Conservation (phyloP, 2,888 invertebrate genomes). For the Catocala nupta region DNA sequence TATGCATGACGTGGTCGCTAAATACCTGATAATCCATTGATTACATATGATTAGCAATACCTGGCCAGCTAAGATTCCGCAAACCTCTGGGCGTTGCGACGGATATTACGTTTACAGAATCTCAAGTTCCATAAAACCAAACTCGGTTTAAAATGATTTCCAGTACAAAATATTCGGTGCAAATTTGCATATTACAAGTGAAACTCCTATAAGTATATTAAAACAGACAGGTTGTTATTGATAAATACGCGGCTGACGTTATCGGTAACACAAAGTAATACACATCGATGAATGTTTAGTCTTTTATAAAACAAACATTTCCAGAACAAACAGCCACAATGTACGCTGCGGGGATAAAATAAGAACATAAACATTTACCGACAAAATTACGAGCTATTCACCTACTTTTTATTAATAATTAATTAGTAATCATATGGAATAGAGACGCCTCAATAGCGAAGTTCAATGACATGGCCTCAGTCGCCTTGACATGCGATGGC, state of each 20-base stretch:
- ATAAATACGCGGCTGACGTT: slow-evolving; percentile 9
- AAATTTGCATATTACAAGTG: background rate
- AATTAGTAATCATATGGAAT: slow-evolving; percentile 4
- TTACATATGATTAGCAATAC: too few species aligned
- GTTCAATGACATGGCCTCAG: slow-evolving; percentile 52
- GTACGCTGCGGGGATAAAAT: background rate
- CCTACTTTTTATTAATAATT: background rate
- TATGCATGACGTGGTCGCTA: too few species aligned
- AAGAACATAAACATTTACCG: slow-evolving; percentile 2
- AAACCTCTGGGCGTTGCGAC: too few species aligned
- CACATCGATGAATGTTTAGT: background rate
- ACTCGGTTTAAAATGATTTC: background rate
- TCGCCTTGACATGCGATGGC: slow-evolving; percentile 43
- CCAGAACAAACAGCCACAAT: background rate
- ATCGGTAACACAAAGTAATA: slow-evolving; percentile 8
- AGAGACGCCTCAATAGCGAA: slow-evolving; percentile 23
- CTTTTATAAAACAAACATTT: background rate
- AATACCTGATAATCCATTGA: too few species aligned
- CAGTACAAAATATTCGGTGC: background rate
- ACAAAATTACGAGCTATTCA: background rate
- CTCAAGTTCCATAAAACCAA: background rate
- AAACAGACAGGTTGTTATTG: slow-evolving; percentile 5
- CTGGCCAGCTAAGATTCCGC: too few species aligned
- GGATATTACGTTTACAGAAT: too few species aligned
- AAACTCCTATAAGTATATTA: background rate